Percentiles rank a stretch among this genome's conserved stretches.
Conservation (phyloP, 2,797 vertebrate genomes). For the Sebastes vulpes region DNA sequence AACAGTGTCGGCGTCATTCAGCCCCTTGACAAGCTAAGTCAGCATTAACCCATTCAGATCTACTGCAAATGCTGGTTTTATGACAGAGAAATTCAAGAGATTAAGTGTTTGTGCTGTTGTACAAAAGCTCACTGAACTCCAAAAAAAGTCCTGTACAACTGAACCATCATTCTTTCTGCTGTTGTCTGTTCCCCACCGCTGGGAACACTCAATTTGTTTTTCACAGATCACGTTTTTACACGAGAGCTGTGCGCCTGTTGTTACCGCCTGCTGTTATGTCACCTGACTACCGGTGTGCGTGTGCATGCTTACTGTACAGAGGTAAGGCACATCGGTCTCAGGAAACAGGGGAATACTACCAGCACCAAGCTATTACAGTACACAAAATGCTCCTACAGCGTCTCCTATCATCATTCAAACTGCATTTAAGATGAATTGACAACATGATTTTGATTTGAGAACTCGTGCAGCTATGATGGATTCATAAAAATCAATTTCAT, state of each 20-base stretch:
- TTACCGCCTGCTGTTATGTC: constrained; percentile 4
- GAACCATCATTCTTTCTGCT: not conserved
- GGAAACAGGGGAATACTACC: not conserved
- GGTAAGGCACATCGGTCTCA: not conserved
- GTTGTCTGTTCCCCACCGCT: not conserved
- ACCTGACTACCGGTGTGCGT: not conserved
- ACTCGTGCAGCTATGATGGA: not conserved
- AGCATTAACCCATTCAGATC: constrained; percentile 3
- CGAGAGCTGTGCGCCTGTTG: not conserved
- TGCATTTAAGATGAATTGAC: not conserved
- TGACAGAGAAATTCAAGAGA: not conserved
- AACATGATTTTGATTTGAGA: not conserved
- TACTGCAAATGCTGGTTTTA: constrained; percentile 1
- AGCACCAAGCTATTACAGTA: not conserved
- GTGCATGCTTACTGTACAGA: not conserved
- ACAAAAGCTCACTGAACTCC: not conserved
- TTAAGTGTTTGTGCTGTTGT: not conserved
- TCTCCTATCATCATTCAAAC: not conserved
- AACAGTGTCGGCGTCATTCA: not conserved
- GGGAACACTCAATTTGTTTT: constrained; percentile 5
- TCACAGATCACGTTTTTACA: constrained; percentile 10
- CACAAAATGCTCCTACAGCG: not conserved
- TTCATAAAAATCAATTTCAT: not conserved
- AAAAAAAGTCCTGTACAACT: not conserved
- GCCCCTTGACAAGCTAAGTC: not conserved